phyloP scores from a whole-genome alignment of 2,888 invertebrate species.

The Ametastegia equiseti region DNA sequence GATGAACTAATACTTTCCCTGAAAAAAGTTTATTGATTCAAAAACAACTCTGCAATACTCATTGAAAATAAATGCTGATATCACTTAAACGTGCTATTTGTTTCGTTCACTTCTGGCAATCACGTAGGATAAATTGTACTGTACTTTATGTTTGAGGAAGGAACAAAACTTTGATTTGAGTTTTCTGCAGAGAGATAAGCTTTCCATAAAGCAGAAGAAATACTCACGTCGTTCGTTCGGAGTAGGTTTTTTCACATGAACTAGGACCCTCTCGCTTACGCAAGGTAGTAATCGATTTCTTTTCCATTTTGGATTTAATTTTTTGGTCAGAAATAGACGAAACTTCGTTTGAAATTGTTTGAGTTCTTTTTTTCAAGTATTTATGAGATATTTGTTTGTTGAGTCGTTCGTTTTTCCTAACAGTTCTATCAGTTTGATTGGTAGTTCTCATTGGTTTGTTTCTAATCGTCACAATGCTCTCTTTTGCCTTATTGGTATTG shows the following conservation, averaged over 20 bases:
- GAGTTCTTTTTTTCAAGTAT: constrained; percentile 22
- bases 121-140: too few relatives aligned
- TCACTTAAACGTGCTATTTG: too few relatives aligned
- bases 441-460: neutral
- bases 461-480: neutral
- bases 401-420: constrained; percentile 15
- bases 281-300: neutral
- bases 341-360: constrained; percentile 19
- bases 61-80: neutral
- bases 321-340: constrained; percentile 29
- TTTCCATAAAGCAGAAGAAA: neutral
- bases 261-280: neutral
- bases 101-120: too few relatives aligned
- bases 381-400: constrained; percentile 36
- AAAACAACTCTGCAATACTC: neutral
- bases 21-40: neutral
- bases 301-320: neutral
- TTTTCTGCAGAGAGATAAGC: neutral
- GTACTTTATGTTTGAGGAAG: neutral
- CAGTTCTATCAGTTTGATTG: constrained; percentile 14
- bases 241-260: neutral
- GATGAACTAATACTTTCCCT: neutral
- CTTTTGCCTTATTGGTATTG: constrained; percentile 22
- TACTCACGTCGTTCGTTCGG: constrained; percentile 26
- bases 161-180: neutral